Evolutionary conservation across 1,140 invertebrate species (phyloP).

Genomic region (Linepithema humile): DNA sequence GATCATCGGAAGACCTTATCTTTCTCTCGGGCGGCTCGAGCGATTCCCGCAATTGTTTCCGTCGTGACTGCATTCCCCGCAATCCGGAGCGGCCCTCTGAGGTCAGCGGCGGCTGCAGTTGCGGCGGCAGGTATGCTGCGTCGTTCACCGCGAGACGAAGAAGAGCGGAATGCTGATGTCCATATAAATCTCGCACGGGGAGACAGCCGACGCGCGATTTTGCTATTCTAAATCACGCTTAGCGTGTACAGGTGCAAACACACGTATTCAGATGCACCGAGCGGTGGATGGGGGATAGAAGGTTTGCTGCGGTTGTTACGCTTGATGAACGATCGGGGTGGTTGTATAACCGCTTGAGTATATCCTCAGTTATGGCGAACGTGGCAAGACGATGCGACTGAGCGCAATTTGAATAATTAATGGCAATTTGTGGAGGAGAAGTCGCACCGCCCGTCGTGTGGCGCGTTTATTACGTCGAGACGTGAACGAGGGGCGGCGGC

Average conservation of each 20-base stretch:
- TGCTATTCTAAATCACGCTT: slow-evolving; percentile 27
- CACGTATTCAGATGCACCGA: too few relatives aligned
- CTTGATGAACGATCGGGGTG: slow-evolving; percentile 22
- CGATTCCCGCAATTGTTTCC: slow-evolving; percentile 56
- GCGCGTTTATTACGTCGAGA: neutral
- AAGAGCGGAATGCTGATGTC: slow-evolving; percentile 14
- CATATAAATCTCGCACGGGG: slow-evolving; percentile 31
- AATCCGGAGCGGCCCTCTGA: slow-evolving; percentile 58
- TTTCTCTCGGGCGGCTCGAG: neutral
- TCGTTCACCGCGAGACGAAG: slow-evolving; percentile 20
- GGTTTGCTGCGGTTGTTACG: slow-evolving; percentile 19
- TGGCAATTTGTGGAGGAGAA: neutral
- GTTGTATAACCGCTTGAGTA: neutral
- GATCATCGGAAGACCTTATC: neutral
- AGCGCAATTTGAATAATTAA: slow-evolving; percentile 25
- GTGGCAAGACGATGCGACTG: neutral
- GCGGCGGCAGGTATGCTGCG: neutral
- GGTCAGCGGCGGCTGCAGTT: slow-evolving; percentile 21
- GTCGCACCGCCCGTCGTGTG: neutral
- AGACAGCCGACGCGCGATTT: neutral
- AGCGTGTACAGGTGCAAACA: slow-evolving; percentile 6
- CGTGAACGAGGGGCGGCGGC: neutral
- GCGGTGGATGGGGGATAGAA: neutral
- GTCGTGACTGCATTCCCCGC: slow-evolving; percentile 55
- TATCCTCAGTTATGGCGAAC: neutral